Evolutionary conservation across 1,140 invertebrate species (phyloP).

Genomic region (Trichonephila clavipes): DNA sequence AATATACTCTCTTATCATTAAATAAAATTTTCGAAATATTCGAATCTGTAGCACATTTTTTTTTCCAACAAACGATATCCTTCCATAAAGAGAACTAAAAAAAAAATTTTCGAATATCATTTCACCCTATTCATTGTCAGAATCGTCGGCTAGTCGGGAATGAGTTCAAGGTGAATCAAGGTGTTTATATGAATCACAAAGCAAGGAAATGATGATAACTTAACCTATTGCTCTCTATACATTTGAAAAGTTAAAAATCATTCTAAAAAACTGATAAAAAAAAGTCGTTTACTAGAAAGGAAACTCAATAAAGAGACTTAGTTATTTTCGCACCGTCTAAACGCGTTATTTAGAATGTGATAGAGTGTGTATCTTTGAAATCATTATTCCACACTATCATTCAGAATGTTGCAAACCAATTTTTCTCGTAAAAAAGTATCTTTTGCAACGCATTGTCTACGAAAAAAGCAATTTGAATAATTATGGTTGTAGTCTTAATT

Average conservation of each 20-base stretch:
- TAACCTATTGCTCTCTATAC: not conserved
- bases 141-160: not conserved
- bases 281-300: not conserved
- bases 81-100: not conserved
- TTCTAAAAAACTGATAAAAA: not conserved
- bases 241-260: not conserved
- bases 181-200: not conserved
- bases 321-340: not conserved
- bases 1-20: no score
- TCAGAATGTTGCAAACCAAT: not conserved
- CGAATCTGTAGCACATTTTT: no score
- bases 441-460: constrained; percentile 22
- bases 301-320: not conserved
- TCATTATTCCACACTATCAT: not conserved
- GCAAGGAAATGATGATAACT: not conserved
- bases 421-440: not conserved
- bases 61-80: not conserved
- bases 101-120: not conserved
- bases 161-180: not conserved
- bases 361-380: not conserved
- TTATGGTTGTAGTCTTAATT: not conserved
- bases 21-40: no score
- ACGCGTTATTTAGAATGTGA: not conserved
- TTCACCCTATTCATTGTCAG: not conserved
- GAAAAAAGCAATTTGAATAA: not conserved